phyloP scores from a whole-genome alignment of 2,888 invertebrate species.

The Andrena haemorrhoa region DNA sequence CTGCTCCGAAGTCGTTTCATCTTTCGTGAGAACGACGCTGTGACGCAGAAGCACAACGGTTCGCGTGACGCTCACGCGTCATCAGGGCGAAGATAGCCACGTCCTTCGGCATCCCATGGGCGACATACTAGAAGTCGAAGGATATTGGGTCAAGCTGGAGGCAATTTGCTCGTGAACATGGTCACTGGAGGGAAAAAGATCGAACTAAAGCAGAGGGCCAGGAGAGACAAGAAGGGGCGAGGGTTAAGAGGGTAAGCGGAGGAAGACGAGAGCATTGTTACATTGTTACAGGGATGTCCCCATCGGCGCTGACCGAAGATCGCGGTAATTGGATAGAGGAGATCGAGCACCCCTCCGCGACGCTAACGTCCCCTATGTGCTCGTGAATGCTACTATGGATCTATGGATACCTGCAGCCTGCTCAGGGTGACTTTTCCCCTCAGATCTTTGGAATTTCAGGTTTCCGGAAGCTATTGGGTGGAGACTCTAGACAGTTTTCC shows the following conservation, averaged over 20 bases:
- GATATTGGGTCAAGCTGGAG: slow-evolving; percentile 77
- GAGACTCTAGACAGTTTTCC: slow-evolving; percentile 6
- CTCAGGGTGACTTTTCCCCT: slow-evolving; percentile 17
- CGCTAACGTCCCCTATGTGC: slow-evolving; percentile 34
- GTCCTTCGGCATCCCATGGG: slow-evolving; percentile 77
- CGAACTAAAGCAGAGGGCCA: not conserved
- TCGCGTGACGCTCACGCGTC: slow-evolving; percentile 66
- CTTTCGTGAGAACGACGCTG: slow-evolving; percentile 72
- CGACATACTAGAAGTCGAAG: slow-evolving; percentile 74
- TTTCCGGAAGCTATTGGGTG: slow-evolving; percentile 15
- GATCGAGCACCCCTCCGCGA: slow-evolving; percentile 65
- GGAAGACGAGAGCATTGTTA: slow-evolving; percentile 67
- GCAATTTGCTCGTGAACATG: slow-evolving; percentile 31
- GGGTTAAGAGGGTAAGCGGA: slow-evolving; percentile 44
- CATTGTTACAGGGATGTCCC: slow-evolving; percentile 64
- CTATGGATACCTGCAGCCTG: slow-evolving; percentile 23
- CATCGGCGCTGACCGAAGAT: slow-evolving; percentile 73
- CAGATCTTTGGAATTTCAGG: slow-evolving; percentile 9
- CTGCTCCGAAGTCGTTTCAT: slow-evolving; percentile 49
- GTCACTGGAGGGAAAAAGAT: slow-evolving; percentile 11
- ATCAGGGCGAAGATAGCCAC: slow-evolving; percentile 51
- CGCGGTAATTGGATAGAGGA: slow-evolving; percentile 82
- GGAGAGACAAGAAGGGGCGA: slow-evolving; percentile 19
- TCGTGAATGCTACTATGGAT: slow-evolving; percentile 15
- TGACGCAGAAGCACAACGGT: slow-evolving; percentile 35